Conservation (phyloP, 2,113 vertebrate species). For the Trogon melanurus region DNA sequence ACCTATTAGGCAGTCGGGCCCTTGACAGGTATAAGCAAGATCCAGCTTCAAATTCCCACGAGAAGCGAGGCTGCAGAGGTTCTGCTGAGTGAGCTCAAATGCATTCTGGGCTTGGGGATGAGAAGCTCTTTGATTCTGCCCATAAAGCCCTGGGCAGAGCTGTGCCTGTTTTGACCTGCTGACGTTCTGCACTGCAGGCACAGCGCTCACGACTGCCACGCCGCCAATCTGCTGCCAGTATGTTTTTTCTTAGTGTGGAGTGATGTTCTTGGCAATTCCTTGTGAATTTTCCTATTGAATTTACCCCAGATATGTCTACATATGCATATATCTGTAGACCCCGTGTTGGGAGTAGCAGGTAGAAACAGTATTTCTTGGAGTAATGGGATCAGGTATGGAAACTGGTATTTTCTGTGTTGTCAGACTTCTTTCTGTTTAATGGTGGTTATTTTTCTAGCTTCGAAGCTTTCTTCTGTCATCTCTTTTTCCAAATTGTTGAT, state of each 20-base stretch:
- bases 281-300: not conserved
- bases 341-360: not conserved
- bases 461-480: not conserved
- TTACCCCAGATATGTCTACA: too few relatives aligned
- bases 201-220: too few relatives aligned
- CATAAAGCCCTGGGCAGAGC: not conserved
- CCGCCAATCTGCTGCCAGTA: not conserved
- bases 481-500: not conserved
- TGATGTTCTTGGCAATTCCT: not conserved
- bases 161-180: not conserved
- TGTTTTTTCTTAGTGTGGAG: not conserved
- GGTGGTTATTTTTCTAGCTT: not conserved
- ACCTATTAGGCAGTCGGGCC: too few relatives aligned
- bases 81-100: not conserved
- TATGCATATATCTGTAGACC: rapidly evolving
- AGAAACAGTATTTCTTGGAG: not conserved
- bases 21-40: not conserved
- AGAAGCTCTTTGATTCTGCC: not conserved
- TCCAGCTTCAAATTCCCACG: not conserved
- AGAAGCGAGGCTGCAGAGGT: not conserved
- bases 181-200: not conserved
- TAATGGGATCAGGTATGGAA: not conserved
- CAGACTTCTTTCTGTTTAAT: not conserved
- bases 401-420: not conserved
- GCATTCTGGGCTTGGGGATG: not conserved